Evolutionary conservation across 2,888 invertebrate species (phyloP), one percentile per base, ranked within the genome.

Genomic region (Drosophila paramelanica): DNA sequence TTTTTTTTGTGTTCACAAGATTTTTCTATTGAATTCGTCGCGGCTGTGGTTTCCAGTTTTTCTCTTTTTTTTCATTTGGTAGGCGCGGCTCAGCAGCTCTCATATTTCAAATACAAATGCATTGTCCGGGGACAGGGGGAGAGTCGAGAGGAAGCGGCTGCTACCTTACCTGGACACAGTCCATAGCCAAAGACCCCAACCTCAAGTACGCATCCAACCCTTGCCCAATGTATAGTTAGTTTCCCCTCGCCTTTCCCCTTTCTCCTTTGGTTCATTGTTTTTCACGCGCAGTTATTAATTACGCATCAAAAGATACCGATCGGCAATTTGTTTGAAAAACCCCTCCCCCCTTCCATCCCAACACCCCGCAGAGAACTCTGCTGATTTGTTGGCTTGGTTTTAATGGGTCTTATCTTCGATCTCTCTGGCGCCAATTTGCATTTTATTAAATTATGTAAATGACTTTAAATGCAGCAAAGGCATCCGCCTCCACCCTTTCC

Each of bases 251-350:
- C 23, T 23, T 23, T 23, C 58, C 50, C 38, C 45, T 51, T 14
- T 47, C 25, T 17, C 42, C 46, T 8, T 17, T 5, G 31, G 8
- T 43, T 14, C 36, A 53, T 62, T 59, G 57, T 61, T 64, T 72
- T 69, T 71, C 59, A 76, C 79, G 67, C 76, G 55, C 59, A 52
- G 65, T 87, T 83, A 89, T 89, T 87, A 83, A 83, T 89, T 80
- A 89, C 67, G 81, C 67, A 83, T 89, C 89, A 83, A 89, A 83
- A 73, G 83, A 89, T 89, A 73, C 81, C 89, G 89, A 83, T 83
- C 83, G 73, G 84, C 79, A 67, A 82, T 82, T 85, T 76, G 62
- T 81, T 69, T 66, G 27, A 13, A 41, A 45, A 41, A 43, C 36
- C 43, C 58, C 36, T 42, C 51, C 36, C 13, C 25, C 25, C 25